phyloP scores from a whole-genome alignment of 2,797 vertebrate genomes.

The Hemibagrus guttatus region DNA sequence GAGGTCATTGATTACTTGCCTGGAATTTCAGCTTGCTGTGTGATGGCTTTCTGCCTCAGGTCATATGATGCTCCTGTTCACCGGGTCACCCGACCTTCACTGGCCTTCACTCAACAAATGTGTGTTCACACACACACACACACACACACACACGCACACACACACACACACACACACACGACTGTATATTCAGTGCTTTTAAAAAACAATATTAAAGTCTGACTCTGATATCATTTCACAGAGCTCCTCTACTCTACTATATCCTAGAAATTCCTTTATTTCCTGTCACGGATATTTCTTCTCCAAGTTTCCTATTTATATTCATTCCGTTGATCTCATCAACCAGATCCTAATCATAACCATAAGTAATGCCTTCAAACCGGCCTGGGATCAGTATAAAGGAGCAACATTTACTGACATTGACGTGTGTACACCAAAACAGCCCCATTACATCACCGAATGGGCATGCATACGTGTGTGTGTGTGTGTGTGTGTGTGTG shows the following conservation, averaged over 20 bases:
- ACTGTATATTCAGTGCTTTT: not conserved
- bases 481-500: conserved; percentile 6
- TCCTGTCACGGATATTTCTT: not conserved
- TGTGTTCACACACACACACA: conserved; percentile 3
- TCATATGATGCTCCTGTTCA: conserved; percentile 28
- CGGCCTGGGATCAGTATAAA: conserved; percentile 5
- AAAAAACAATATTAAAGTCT: not conserved
- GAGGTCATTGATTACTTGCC: conserved; percentile 30
- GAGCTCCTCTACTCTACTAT: not conserved
- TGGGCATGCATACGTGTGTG: not conserved
- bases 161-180: not conserved
- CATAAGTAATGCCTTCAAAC: not conserved
- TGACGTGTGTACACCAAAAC: conserved; percentile 12
- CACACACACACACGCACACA: not conserved
- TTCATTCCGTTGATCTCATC: not conserved
- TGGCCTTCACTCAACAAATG: conserved; percentile 5
- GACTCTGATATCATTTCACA: not conserved
- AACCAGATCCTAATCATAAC: not conserved
- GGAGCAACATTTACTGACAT: not conserved
- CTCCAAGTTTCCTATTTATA: not conserved
- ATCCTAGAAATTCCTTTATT: not conserved
- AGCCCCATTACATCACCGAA: conserved; percentile 4
- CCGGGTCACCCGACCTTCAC: conserved; percentile 27
- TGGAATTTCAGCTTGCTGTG: not conserved
- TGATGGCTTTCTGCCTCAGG: conserved; percentile 10